Evolutionary conservation across 2,888 invertebrate genomes (phyloP), one percentile per base, ranked within the genome.

Genomic region (Zhuqinia jingwanae): DNA sequence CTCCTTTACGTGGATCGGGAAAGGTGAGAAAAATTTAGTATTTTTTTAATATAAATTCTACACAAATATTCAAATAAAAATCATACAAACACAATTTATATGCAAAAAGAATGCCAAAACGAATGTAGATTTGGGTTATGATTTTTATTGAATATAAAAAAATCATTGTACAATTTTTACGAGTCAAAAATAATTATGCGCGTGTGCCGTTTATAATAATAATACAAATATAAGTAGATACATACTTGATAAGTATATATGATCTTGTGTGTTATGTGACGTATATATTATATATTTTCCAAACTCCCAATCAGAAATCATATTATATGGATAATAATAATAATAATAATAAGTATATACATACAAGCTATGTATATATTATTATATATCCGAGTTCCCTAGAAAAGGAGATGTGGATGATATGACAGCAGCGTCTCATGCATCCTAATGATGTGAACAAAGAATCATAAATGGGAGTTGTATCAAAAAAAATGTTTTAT

Each of bases 1-100:
- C 93, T 60, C 95, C 95, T 91, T 94, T 94, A 25, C 93, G 95
- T 88, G 94, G 94, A 87, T 94, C 93, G 79, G 95, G 95, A 91
- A 95, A 95, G 93, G 95, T 95, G 95, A 91, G 53, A 68, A 65
- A 8, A n/a, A 45, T 78, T 45, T 36, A 27, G n/a, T 73, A 15
- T 15, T 45, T 6, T 27, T 36, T 47, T 79, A 50, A 20, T 45
- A 58, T 11, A n/a, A n/a, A n/a, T n/a, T n/a, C n/a, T n/a, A n/a
- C n/a, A 13, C 27, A 53, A 50, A 17, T n/a, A 13, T 25, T 5
- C 8, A 36, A 65, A 36, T 42, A 65, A 13, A 68, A 65, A 6
- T 58, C 20, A 25, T 45, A 11, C 15, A 15, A n/a, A n/a, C n/a
- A n/a, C n/a, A n/a, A n/a, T n/a, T n/a, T n/a, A n/a, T n/a, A n/a